These are phyloP conservation scores for Hafferia zeledoni DNA, from an alignment of 2,797 vertebrate genomes.

Conservation along the genomic window DNA sequence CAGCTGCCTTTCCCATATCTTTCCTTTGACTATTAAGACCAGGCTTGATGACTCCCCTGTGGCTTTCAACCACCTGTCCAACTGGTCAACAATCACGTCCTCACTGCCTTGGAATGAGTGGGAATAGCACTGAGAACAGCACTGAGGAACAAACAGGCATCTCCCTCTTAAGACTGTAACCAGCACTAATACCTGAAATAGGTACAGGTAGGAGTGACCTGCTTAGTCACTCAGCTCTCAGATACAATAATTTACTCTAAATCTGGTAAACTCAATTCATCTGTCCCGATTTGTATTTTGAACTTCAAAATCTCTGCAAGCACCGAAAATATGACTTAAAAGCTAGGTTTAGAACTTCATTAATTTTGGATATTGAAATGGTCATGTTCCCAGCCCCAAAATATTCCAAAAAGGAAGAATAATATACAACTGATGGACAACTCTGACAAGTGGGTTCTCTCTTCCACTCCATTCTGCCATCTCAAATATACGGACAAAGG, in stretches of 20 bases:
- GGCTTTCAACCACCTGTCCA: background rate
- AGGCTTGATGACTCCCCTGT: background rate
- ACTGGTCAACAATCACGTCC: background rate
- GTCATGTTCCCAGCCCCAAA: background rate
- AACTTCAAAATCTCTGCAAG: background rate
- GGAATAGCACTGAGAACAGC: background rate
- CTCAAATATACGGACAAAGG: background rate
- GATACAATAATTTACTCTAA: background rate
- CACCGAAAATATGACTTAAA: background rate
- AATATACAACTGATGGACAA: background rate
- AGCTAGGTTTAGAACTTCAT: background rate
- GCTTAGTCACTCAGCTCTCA: background rate
- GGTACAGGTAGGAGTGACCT: background rate
- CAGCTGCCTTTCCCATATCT: background rate
- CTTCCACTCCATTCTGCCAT: background rate
- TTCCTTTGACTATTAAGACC: background rate
- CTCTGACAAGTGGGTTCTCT: background rate
- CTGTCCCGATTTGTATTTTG: background rate
- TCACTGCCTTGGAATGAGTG: background rate
- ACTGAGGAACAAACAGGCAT: background rate
- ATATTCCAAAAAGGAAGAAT: background rate
- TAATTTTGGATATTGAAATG: background rate
- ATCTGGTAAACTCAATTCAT: background rate
- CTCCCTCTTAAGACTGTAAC: background rate
- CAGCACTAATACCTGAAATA: background rate